Conservation (phyloP, 2,888 invertebrate genomes). For the Tetragnatha montana region DNA sequence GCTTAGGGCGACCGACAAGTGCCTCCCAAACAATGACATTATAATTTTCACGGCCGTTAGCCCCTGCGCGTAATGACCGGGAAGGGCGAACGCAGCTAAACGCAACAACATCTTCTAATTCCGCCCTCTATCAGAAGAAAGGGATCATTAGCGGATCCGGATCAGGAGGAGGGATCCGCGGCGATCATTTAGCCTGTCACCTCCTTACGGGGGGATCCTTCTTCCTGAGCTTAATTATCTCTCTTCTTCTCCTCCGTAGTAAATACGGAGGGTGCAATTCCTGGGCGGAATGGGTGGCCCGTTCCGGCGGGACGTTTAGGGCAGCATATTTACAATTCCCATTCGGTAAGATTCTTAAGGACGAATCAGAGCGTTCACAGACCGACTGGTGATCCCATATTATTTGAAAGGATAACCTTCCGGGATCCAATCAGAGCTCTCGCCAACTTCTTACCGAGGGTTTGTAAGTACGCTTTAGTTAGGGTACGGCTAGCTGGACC, state of each 20-base stretch:
- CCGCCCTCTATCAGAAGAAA: conserved; percentile 21
- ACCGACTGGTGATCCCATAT: no score
- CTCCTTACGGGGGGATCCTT: conserved; percentile 7
- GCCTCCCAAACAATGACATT: not conserved
- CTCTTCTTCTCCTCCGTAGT: not conserved
- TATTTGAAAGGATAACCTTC: no score
- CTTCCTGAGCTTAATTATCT: conserved; percentile 30
- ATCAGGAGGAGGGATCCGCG: conserved; percentile 17
- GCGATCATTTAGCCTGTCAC: conserved; percentile 53
- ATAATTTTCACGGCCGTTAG: conserved; percentile 12
- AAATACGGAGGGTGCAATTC: not conserved
- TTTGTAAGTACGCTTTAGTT: no score
- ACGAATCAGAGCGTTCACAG: no score
- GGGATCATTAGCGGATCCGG: conserved; percentile 23
- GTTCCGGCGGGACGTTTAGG: no score
- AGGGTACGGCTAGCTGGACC: no score
- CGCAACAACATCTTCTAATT: conserved; percentile 3
- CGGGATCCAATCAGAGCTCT: no score
- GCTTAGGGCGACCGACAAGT: no score
- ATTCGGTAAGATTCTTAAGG: no score
- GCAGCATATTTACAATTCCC: no score
- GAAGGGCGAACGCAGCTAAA: conserved; percentile 44
- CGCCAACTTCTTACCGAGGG: no score
- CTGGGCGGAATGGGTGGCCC: no score
- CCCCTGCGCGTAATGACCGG: not conserved